Evolutionary conservation across 2,888 invertebrate species (phyloP), one percentile per base, ranked within the genome.

Genomic region (Cephus sareptanus): DNA sequence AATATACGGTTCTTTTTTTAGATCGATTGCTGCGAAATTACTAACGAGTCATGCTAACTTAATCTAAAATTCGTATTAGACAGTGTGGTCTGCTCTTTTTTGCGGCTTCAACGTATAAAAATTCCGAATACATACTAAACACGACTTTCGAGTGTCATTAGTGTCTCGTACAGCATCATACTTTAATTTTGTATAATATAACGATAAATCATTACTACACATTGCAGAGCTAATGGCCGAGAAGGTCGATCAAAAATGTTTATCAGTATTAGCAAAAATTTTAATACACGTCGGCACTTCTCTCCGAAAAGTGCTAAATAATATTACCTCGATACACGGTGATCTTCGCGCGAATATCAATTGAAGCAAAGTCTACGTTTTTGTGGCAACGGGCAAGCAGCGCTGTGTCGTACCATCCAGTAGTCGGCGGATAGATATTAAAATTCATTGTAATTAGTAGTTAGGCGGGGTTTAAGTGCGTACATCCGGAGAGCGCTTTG

Each of bases 401-500:
- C 15, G 23, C 56, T 23, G 23, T 1, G 40, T 37, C 4, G 13
- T 40, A 9, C 23, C 40, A 15, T 56, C 15, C 56, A 56, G 74
- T 74, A 35, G 13, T 35, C 74, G 69, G 23, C 74, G 69, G 23
- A 12, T 75, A 73, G 80, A 74, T 78, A 83, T 84, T 79, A 77
- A 84, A 83, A 80, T 85, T 84, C 82, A 83, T 83, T 79, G 81
- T 81, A 85, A 84, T 85, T 83, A 85, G 81, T 81, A 76, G 78
- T 83, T 84, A 85, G 86, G 78, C 83, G 78, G 83, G 79, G 85
- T 87, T 89, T 88, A 89, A 89, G 86, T 88, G 84, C 84, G 85
- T 79, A 87, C 88, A 89, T 89, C 89, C 88, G 89, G 89, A 87
- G 85, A 82, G 82, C 77, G 81, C 84, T 85, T 84, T 83, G 86